Conservation (phyloP, 2,113 vertebrate species). For the Loxodonta africana region DNA sequence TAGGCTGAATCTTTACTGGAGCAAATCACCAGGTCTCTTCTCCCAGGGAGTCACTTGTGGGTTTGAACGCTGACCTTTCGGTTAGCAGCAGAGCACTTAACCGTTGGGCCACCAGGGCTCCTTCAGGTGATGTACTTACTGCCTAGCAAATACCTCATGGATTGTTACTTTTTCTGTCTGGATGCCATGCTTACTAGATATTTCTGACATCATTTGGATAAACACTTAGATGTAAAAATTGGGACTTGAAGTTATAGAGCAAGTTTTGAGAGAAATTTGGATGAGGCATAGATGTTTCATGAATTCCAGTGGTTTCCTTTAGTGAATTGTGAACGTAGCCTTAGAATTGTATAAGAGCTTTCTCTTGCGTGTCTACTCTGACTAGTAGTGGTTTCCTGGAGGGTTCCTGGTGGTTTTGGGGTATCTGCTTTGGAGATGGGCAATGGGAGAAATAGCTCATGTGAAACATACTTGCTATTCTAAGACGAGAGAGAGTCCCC, state of each 20-base stretch:
- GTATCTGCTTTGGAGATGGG: neutral
- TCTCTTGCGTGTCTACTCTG: neutral
- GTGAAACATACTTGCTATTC: neutral
- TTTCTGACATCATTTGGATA: neutral
- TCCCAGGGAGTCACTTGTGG: neutral
- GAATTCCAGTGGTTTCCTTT: neutral
- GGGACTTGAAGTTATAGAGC: too few species aligned
- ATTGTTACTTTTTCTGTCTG: neutral
- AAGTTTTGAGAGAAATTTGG: constrained; percentile 23
- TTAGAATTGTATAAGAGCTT: neutral
- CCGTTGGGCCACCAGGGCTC: neutral
- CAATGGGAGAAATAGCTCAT: neutral
- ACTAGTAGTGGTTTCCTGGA: too few species aligned
- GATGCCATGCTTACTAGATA: too few species aligned
- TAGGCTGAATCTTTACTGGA: neutral
- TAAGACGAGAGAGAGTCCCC: neutral
- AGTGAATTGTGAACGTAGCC: neutral
- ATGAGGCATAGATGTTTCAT: neutral
- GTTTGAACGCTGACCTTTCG: neutral
- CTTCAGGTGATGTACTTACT: too few species aligned
- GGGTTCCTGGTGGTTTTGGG: neutral
- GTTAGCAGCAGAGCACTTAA: neutral
- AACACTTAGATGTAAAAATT: neutral
- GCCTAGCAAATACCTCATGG: rapidly evolving
- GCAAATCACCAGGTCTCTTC: neutral